Evolutionary conservation across 2,797 vertebrate species (phyloP).

Genomic region (Thunnus albacares): DNA sequence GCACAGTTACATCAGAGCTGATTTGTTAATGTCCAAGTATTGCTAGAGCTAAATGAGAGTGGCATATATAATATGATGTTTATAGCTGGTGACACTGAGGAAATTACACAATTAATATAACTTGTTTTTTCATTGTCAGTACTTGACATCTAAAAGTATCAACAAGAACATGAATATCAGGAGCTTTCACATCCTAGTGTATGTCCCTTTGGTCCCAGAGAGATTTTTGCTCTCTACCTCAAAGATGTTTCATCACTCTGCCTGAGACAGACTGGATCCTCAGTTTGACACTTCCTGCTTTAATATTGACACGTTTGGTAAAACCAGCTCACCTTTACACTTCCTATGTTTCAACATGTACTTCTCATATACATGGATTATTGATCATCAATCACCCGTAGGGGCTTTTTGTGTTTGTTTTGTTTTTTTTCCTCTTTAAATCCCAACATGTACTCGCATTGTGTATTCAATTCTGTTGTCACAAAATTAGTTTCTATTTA

Average conservation of each 20-base stretch:
- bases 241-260: no score
- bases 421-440: no score
- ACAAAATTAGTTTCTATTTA: background rate
- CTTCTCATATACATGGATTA: no score
- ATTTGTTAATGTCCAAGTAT: slow-evolving; percentile 21
- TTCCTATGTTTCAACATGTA: background rate
- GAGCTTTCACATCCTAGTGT: background rate
- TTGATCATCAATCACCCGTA: no score
- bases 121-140: background rate
- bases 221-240: no score
- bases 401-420: no score
- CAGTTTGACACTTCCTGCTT: slow-evolving; percentile 40
- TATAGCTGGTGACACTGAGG: background rate
- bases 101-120: slow-evolving; percentile 3
- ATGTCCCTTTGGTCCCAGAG: background rate
- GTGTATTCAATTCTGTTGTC: background rate
- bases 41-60: background rate
- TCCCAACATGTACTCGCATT: no score
- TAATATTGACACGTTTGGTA: slow-evolving; percentile 40
- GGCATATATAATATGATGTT: slow-evolving; percentile 7
- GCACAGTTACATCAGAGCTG: slow-evolving; percentile 19
- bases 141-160: background rate
- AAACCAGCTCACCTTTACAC: slow-evolving; percentile 14
- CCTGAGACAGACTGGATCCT: background rate
- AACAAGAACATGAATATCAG: background rate